Base-by-base conservation (phyloP, 2,797 vertebrate genomes). In the Apogon talboti region DNA sequence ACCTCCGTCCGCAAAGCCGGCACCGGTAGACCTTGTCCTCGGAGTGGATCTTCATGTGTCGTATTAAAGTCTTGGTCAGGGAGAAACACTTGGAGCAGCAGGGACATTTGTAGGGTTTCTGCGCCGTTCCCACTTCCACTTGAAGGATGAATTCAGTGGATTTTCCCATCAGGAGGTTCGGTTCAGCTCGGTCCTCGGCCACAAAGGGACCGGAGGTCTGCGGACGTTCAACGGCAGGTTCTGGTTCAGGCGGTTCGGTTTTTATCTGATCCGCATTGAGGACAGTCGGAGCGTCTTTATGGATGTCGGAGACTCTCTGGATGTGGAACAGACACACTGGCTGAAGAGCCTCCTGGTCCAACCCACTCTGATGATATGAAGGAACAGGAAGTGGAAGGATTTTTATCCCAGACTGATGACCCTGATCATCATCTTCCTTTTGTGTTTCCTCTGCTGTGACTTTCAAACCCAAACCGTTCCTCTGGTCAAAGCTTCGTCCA, bases 41-140 rank as follows among this genome's bases (percentile, higher is more conserved):
- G 0, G 70, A 54, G 50, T 85, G 82, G 41, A 79, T 77, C 60
- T 58, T 77, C 0, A 72, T 5, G 8, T 85, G 82, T 61, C 79
- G 50, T 11, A 77, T 56, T 18, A 79, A 44, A 7, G 82, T 79
- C 58, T 82, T 85, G 0, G 60, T 78, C 43, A 77, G 18, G 15
- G 79, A 85, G 61, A 82, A 85, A 49, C 70, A 66, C 6, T 81
- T 82, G 42, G 41, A 3, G 21, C 82, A 84, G 6, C 57, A 68
- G 5, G 73, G 79, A 51, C 82, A 85, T 43, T 79, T 82, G 53
- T 63, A 74, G 2, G 79, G 70, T 69, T 82, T 82, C 63, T 63
- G 59, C 1, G 54, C 28, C 0, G 59, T 76, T n/a, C 69, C 79
- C 0, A 44, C 64, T 30, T 75, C 66, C 6, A 74, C 53, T 21